Evolutionary conservation across 2,113 vertebrate species (phyloP), one percentile per base, ranked within the genome.

Genomic region (Cariama cristata): DNA sequence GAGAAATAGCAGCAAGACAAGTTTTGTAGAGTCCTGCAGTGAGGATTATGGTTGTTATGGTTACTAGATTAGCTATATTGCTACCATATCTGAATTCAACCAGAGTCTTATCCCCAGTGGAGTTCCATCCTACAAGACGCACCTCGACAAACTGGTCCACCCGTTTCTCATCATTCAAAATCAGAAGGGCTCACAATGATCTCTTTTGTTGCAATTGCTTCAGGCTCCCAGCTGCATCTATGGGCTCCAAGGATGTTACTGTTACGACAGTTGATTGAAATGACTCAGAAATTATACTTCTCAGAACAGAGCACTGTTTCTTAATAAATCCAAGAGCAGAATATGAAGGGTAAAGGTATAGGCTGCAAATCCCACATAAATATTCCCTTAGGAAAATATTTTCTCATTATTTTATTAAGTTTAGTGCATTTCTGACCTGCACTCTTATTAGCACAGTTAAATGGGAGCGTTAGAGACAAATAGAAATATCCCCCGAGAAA

Each of bases 31-130:
- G 69, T 66, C 64, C 77, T 81, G 64, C 60, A 40, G 73, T 5
- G 45, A 93, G 67, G 67, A 86, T 86, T 83, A n/a, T n/a, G 32
- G 69, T 86, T 89, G 87, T 80, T 89, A 79, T 73, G 81, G 90
- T 56, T 92, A 66, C 68, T 14, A 21, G 16, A 56, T 84, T 32
- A 66, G 33, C 13, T 58, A 4, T 14, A 11, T 30, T 44, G 44
- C 63, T 93, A 53, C 21, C 38, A 38, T 68, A 47, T 66, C 45
- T n/a, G 23, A 66, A 52, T 64, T 60, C 13, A 38, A 15, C 40
- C 15, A 30, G 14, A 68, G 18, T 9, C 38, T 62, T 47, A 42
- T 22, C 20, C 49, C 28, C 58, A 28, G 17, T 17, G 44, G 26
- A 52, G 28, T 60, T 53, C 40, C 26, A 28, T 15, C 33, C 14